phyloP scores from a whole-genome alignment of 2,113 vertebrate species.

The Coregonus clupeaformis region DNA sequence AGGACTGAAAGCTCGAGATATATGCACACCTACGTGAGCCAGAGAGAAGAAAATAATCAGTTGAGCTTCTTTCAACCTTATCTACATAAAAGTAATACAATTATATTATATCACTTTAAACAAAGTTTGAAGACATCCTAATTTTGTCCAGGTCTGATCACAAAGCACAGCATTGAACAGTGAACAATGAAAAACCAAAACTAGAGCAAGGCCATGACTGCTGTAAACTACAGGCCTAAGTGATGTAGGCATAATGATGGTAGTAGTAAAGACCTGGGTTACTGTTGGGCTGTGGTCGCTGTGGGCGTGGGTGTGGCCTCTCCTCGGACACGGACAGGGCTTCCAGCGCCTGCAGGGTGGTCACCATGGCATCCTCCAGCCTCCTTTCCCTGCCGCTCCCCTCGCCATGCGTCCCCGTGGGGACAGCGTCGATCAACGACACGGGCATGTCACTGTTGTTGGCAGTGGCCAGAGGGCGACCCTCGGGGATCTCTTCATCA shows the following conservation, averaged over 20 bases:
- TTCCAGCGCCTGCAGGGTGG: constrained; percentile 88
- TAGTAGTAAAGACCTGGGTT: constrained; percentile 89
- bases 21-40: constrained; percentile 86
- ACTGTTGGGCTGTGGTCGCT: constrained; percentile 75
- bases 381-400: constrained; percentile 78
- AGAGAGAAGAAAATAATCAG: constrained; percentile 62
- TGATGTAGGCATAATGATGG: constrained; percentile 77
- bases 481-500: constrained; percentile 84
- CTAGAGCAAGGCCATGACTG: background rate
- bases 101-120: background rate
- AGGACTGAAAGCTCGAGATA: constrained; percentile 90
- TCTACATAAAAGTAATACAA: background rate
- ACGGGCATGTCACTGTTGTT: constrained; percentile 85
- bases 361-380: constrained; percentile 80
- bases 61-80: background rate
- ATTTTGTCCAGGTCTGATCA: background rate
- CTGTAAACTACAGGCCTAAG: background rate
- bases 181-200: background rate
- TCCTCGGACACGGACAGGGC: constrained; percentile 88
- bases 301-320: constrained; percentile 61
- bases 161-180: background rate
- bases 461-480: constrained; percentile 66
- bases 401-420: constrained; percentile 74
- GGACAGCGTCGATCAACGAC: constrained; percentile 89
- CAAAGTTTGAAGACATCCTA: background rate